A percentile compares a stretch with the other conserved stretches of the same genome.
phyloP scores from a whole-genome alignment of 2,113 vertebrate genomes.

The Nycticebus coucang region DNA sequence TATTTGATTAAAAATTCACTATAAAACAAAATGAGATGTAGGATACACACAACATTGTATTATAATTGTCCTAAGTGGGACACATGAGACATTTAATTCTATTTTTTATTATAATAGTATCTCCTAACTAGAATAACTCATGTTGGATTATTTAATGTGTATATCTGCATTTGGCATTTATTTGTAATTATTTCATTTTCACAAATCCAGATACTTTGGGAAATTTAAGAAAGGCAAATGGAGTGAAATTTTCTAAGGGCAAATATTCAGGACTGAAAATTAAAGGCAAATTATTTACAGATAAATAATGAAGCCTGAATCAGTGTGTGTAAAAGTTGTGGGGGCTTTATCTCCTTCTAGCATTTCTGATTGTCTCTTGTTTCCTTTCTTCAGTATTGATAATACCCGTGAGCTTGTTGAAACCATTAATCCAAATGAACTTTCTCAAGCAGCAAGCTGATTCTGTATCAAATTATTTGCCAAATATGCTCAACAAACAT shows the following conservation, averaged over 20 bases:
- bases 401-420: neutral
- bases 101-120: neutral
- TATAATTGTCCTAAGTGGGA: neutral
- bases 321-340: neutral
- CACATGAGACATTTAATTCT: neutral
- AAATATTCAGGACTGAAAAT: neutral
- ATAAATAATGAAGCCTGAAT: neutral
- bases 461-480: neutral
- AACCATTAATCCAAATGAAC: neutral
- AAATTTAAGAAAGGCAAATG: neutral
- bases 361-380: neutral
- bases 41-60: neutral
- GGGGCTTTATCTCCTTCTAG: neutral
- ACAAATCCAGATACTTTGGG: neutral
- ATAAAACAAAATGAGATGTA: neutral
- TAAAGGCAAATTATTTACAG: neutral
- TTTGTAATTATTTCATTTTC: constrained; percentile 30
- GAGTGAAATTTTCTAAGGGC: neutral
- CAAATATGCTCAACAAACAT: neutral
- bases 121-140: neutral
- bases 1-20: neutral
- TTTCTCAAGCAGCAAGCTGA: neutral
- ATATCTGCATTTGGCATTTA: neutral
- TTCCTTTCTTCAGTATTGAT: neutral
- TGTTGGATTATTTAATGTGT: neutral